phyloP scores from a whole-genome alignment of 1,140 invertebrate genomes.

The Hylaeus volcanicus region DNA sequence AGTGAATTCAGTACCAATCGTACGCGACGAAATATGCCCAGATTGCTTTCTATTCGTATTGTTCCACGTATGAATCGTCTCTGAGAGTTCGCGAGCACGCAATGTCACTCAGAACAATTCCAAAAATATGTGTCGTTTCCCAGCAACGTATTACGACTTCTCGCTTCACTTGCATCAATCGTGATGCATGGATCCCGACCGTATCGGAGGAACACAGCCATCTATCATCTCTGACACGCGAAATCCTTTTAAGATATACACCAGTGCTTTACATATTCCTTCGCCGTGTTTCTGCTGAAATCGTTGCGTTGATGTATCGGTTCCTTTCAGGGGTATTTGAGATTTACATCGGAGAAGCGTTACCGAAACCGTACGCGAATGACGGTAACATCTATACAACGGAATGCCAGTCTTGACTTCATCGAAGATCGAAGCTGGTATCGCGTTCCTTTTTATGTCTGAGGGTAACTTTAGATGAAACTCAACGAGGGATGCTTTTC shows the following conservation, averaged over 20 bases:
- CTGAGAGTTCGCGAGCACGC: background rate
- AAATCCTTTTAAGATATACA: conserved; percentile 50
- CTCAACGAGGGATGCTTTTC: too few relatives aligned
- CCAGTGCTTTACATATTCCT: conserved; percentile 20
- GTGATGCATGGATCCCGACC: background rate
- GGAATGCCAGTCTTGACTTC: too few relatives aligned
- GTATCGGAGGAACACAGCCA: conserved; percentile 17
- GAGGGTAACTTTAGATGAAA: too few relatives aligned
- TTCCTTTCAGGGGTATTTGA: conserved; percentile 6
- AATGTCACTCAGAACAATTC: background rate
- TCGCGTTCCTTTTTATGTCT: too few relatives aligned
- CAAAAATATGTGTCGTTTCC: conserved; percentile 3
- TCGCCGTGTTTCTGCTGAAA: conserved; percentile 1
- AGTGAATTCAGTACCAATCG: background rate
- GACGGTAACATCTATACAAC: background rate
- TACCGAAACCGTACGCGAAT: background rate
- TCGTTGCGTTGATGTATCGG: conserved; percentile 35
- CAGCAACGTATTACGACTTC: background rate
- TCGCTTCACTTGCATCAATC: conserved; percentile 20
- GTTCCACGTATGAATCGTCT: too few relatives aligned
- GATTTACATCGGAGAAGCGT: conserved; percentile 19
- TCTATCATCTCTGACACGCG: conserved; percentile 52
- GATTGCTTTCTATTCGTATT: background rate
- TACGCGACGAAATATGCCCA: background rate
- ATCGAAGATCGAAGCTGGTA: too few relatives aligned